Conservation (phyloP, 2,888 invertebrate genomes). For the Sclerodermus sp. region DNA sequence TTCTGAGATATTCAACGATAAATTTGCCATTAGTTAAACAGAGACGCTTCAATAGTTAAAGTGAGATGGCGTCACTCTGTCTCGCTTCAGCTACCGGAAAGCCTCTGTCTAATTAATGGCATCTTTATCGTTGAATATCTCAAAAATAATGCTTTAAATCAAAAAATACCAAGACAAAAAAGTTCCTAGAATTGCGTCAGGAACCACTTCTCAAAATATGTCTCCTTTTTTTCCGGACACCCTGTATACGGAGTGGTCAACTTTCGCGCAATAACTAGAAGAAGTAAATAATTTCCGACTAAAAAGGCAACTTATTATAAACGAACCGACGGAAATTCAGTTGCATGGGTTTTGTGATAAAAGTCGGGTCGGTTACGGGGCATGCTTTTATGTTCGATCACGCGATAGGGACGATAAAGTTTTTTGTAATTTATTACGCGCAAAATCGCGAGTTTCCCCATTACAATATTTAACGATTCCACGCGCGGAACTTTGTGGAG, state of each 20-base stretch:
- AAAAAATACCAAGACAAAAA: no score
- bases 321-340: constrained; percentile 2
- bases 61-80: no score
- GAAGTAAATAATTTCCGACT: constrained; percentile 17
- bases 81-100: no score
- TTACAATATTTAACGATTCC: constrained; percentile 6
- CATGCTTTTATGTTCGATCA: constrained; percentile 12
- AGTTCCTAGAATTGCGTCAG: no score
- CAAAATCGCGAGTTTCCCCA: constrained; percentile 12
- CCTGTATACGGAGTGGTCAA: background rate
- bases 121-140: no score
- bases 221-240: no score
- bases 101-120: no score
- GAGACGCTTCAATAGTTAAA: no score
- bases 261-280: background rate
- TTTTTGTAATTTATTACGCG: background rate
- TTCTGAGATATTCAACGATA: no score
- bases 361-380: constrained; percentile 10
- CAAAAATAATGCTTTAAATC: no score
- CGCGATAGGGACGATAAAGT: background rate
- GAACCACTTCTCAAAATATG: no score
- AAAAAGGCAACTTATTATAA: background rate
- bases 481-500: constrained; percentile 10
- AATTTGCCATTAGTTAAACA: no score
- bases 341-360: constrained; percentile 24